Evolutionary conservation across 2,113 vertebrate genomes (phyloP).

Genomic region (Pterophyllum scalare): DNA sequence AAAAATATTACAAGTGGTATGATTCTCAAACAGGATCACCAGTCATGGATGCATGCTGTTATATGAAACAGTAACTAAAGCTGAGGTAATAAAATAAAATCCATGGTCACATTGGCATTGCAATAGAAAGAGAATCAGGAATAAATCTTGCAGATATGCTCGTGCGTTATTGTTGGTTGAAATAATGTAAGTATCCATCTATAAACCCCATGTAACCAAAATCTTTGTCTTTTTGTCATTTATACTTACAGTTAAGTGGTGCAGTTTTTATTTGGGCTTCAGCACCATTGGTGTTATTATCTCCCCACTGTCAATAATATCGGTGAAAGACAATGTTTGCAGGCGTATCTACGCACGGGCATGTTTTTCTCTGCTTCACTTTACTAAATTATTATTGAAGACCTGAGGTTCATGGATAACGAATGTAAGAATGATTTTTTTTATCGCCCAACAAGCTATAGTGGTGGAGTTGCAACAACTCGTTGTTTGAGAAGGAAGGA

Average conservation of each 20-base stretch:
- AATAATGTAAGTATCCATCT: neutral
- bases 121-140: too few species aligned
- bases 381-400: conserved; percentile 42
- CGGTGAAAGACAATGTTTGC: conserved; percentile 26
- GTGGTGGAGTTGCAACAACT: neutral
- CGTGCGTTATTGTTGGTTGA: neutral
- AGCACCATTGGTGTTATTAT: neutral
- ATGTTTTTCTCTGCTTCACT: conserved; percentile 16
- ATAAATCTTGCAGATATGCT: neutral
- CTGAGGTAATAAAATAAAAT: neutral
- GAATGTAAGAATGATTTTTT: conserved; percentile 30
- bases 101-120: too few species aligned
- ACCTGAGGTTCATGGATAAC: neutral
- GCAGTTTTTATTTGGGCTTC: neutral
- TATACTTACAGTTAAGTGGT: neutral
- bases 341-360: conserved; percentile 21
- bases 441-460: neutral
- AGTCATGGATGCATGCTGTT: neutral
- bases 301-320: neutral
- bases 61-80: neutral
- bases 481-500: neutral
- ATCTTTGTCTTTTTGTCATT: neutral
- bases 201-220: neutral
- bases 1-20: too few species aligned
- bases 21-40: neutral